These are phyloP conservation scores for Drosophila greeni DNA, from an alignment of 2,888 invertebrate species.

Conservation along the genomic window DNA sequence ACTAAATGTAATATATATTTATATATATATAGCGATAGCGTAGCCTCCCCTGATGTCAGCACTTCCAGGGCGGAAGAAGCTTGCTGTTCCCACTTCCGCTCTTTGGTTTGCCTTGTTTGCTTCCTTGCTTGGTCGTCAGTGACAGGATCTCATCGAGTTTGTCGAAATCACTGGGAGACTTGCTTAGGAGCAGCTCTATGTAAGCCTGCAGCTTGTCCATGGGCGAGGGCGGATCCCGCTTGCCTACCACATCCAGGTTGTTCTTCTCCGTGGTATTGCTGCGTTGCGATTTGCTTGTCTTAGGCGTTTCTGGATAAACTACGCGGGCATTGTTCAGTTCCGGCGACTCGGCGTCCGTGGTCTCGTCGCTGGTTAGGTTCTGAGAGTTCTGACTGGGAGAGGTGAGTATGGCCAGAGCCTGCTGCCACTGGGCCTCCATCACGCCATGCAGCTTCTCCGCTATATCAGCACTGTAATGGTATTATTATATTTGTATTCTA, in stretches of 20 bases:
- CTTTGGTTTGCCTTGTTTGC: conserved; percentile 43
- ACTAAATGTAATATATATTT: conserved; percentile 5
- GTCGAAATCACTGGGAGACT: conserved; percentile 79
- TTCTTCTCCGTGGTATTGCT: conserved; percentile 64
- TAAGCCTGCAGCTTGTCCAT: conserved; percentile 77
- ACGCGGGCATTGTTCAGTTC: conserved; percentile 72
- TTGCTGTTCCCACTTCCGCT: conserved; percentile 32
- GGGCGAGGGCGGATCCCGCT: conserved; percentile 58
- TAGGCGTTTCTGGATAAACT: conserved; percentile 74
- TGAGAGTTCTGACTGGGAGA: conserved; percentile 71
- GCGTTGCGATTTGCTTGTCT: conserved; percentile 68
- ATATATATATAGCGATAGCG: neutral
- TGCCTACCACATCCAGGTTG: conserved; percentile 62
- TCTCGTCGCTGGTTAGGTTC: conserved; percentile 33
- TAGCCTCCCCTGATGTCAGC: conserved; percentile 42
- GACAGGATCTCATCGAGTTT: conserved; percentile 75
- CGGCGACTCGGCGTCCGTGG: conserved; percentile 58
- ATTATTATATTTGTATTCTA: neutral
- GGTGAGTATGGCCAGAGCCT: conserved; percentile 85
- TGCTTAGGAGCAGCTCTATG: conserved; percentile 80
- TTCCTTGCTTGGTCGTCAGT: conserved; percentile 51
- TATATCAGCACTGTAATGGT: conserved; percentile 82
- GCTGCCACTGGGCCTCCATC: conserved; percentile 90
- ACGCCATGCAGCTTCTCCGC: conserved; percentile 87
- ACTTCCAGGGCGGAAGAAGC: conserved; percentile 77